Evolutionary conservation across 2,888 invertebrate genomes (phyloP), one percentile per base, ranked within the genome.

Genomic region (Dermolepida albohirtum): DNA sequence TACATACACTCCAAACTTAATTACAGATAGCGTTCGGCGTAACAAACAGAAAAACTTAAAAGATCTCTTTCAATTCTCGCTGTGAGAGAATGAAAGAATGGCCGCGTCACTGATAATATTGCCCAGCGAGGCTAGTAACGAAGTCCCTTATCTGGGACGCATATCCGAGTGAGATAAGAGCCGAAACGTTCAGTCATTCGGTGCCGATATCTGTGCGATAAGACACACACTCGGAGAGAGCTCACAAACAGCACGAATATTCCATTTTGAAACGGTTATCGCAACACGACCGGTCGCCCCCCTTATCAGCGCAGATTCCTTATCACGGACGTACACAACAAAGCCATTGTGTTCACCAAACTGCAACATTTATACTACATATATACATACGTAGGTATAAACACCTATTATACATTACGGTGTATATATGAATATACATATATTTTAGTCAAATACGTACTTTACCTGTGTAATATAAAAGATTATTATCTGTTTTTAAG

Each of bases 221-320:
- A 79, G 65, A 47, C 77, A 72, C 59, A 62, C 47, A 47, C 59
- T 34, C 47, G 34, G 34, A 62, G 59, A 62, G 75, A 75, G 76
- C 75, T 78, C 76, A 79, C 79, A 80, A 81, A 82, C 80, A 81
- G 81, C 82, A 83, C 82, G 82, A 83, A 82, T 81, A 81, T 82
- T 83, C 83, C 82, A 83, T 83, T 83, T 83, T 81, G 81, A 80
- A 82, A 79, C 76, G 77, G 79, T 80, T 81, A 82, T 82, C 82
- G 80, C 78, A 73, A 79, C 79, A 79, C 77, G 79, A 78, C 79
- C 79, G 78, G 76, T 78, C 79, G 77, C 78, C 76, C 76, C 64
- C 76, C 79, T 79, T 78, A 79, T 79, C 76, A 76, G 73, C 77
- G 78, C 78, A 80, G 79, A 80, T 80, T 78, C 74, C 77, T 78